Evolutionary conservation across 2,888 invertebrate species (phyloP).

Genomic region (Neria commutata): DNA sequence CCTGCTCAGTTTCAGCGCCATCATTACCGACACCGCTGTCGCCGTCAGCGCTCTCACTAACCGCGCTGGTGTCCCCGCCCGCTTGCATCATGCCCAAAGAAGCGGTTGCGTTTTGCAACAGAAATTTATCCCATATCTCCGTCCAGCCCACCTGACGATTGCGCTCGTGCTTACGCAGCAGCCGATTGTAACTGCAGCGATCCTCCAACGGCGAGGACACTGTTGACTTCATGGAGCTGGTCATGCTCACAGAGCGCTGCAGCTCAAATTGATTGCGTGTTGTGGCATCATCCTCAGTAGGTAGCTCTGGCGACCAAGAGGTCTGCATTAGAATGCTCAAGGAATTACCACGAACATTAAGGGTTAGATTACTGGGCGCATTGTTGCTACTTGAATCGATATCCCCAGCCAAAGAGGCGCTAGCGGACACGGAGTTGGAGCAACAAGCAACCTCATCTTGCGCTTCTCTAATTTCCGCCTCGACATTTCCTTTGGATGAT

Average conservation of each 20-base stretch:
- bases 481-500: conserved; percentile 17
- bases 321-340: conserved; percentile 57
- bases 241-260: conserved; percentile 57
- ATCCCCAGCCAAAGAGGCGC: conserved; percentile 8
- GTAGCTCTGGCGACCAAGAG: conserved; percentile 55
- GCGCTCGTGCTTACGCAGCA: conserved; percentile 56
- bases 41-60: no score
- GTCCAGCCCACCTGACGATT: conserved; percentile 59
- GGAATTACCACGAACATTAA: conserved; percentile 46
- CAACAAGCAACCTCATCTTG: conserved; percentile 30
- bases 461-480: conserved; percentile 18
- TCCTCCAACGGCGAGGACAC: conserved; percentile 50
- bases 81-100: conserved; percentile 9
- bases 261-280: conserved; percentile 34
- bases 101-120: conserved; percentile 32
- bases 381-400: conserved; percentile 24
- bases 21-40: background rate
- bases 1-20: conserved; percentile 28
- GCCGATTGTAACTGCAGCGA: conserved; percentile 57
- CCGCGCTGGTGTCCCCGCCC: background rate
- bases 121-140: conserved; percentile 66
- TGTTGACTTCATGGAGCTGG: conserved; percentile 46
- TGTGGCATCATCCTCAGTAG: conserved; percentile 22
- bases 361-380: background rate
- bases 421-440: conserved; percentile 8